phyloP scores from a whole-genome alignment of 2,797 vertebrate species.

The Propithecus perrieri region DNA sequence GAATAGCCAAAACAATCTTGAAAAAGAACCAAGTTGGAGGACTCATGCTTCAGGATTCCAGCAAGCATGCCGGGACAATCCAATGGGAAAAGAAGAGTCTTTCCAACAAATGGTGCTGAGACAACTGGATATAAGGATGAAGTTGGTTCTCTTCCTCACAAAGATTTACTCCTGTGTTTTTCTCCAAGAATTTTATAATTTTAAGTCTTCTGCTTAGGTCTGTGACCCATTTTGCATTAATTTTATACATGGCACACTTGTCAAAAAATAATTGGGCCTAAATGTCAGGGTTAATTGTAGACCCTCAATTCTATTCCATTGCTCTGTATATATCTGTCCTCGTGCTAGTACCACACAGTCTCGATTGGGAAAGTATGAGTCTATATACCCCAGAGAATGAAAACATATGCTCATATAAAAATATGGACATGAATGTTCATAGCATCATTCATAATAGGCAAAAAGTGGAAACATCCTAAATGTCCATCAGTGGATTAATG shows the following conservation, averaged over 20 bases:
- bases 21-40: background rate
- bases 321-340: background rate
- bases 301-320: background rate
- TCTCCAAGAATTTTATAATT: background rate
- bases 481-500: background rate
- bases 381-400: background rate
- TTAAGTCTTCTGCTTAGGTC: background rate
- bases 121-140: background rate
- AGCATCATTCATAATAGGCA: background rate
- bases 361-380: background rate
- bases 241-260: background rate
- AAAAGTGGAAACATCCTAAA: background rate
- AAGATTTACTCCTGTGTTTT: background rate
- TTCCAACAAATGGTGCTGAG: background rate
- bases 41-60: background rate
- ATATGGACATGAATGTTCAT: background rate
- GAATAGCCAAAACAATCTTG: background rate
- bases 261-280: background rate
- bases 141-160: background rate
- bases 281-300: background rate
- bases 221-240: background rate
- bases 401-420: background rate
- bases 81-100: background rate
- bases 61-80: background rate
- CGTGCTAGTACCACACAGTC: background rate